phyloP scores from a whole-genome alignment of 2,797 vertebrate species.

The Macropodus opercularis region DNA sequence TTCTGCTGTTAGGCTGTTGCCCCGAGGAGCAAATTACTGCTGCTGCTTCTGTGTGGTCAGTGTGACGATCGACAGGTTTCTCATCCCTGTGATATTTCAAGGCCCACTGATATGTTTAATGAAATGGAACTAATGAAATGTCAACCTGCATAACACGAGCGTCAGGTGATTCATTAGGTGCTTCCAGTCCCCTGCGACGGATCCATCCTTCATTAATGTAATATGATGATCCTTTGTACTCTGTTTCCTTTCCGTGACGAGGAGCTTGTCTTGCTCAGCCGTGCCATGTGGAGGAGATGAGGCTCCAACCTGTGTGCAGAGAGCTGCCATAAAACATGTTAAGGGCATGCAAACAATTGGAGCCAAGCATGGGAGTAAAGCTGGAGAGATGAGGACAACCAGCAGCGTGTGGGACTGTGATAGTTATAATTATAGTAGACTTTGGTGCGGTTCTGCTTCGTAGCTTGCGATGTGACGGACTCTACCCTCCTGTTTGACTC shows the following conservation, averaged over 20 bases:
- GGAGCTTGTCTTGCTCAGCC: too few species aligned
- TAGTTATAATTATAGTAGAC: too few species aligned
- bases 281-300: too few species aligned
- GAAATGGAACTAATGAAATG: conserved; percentile 66
- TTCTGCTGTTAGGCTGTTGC: conserved; percentile 22
- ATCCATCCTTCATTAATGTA: conserved; percentile 48
- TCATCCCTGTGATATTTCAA: conserved; percentile 51
- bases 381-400: too few species aligned
- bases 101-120: conserved; percentile 47
- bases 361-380: too few species aligned
- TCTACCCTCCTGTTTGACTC: too few species aligned
- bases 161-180: conserved; percentile 62
- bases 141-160: conserved; percentile 39
- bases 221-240: conserved; percentile 37
- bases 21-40: conserved; percentile 1
- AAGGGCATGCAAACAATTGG: too few species aligned
- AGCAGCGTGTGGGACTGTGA: too few species aligned
- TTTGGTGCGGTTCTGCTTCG: too few species aligned
- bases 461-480: too few species aligned
- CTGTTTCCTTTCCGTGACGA: neutral
- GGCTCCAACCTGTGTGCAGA: too few species aligned
- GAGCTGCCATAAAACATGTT: too few species aligned
- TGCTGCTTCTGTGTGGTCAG: conserved; percentile 30
- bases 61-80: conserved; percentile 19
- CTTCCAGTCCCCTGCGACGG: conserved; percentile 23